phyloP scores from a whole-genome alignment of 2,113 vertebrate species.

The Siniperca knerii region DNA sequence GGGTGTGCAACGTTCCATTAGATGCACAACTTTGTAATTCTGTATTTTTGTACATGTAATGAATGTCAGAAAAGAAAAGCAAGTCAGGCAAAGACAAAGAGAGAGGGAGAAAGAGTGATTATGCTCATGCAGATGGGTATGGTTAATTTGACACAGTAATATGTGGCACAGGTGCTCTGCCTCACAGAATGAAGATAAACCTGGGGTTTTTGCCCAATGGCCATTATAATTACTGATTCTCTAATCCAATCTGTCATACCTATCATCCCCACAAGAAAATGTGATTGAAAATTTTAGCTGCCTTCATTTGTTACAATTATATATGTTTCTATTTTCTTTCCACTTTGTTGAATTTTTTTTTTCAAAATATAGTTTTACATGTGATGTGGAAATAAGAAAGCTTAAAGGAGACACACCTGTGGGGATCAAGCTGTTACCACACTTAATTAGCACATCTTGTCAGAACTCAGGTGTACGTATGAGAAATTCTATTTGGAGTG shows the following conservation, averaged over 20 bases:
- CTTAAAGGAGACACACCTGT: slow-evolving; percentile 22
- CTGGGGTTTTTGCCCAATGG: slow-evolving; percentile 50
- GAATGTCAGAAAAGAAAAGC: slow-evolving; percentile 21
- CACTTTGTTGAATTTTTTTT: neutral
- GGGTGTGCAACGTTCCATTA: slow-evolving; percentile 19
- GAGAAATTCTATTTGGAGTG: slow-evolving; percentile 37
- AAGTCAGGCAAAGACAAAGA: neutral
- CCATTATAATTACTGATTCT: slow-evolving; percentile 62
- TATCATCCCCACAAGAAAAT: slow-evolving; percentile 32
- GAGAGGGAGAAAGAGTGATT: neutral
- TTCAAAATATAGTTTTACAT: neutral
- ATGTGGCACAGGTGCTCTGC: slow-evolving; percentile 70
- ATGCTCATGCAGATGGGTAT: slow-evolving; percentile 24
- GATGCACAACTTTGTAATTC: neutral
- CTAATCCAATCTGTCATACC: slow-evolving; percentile 67
- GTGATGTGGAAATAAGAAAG: slow-evolving; percentile 11
- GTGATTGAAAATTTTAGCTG: slow-evolving; percentile 35
- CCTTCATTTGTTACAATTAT: slow-evolving; percentile 31
- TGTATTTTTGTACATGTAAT: neutral
- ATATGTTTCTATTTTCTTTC: slow-evolving; percentile 9
- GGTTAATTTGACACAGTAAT: slow-evolving; percentile 69
- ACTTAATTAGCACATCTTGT: slow-evolving; percentile 74
- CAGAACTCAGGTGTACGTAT: slow-evolving; percentile 38
- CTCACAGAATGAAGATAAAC: slow-evolving; percentile 71
- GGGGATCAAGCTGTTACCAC: slow-evolving; percentile 53